phyloP scores from a whole-genome alignment of 2,797 vertebrate species.

The Anisognathus igniventris region DNA sequence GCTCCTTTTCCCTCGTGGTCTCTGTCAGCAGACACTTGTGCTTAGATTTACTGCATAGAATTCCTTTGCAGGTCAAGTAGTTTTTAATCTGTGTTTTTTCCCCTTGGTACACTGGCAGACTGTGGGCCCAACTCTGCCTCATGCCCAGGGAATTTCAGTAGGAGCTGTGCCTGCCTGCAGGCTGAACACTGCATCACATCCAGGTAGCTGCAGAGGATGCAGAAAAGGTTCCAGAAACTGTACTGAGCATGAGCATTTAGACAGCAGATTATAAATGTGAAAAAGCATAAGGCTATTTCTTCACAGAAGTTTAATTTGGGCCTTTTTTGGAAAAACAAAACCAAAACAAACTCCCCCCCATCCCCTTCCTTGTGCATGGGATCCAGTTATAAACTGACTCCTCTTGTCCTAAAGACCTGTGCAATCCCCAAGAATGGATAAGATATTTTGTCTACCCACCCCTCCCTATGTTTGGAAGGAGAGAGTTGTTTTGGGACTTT shows the following conservation, averaged over 20 bases:
- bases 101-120: neutral
- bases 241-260: neutral
- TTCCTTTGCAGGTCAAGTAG: neutral
- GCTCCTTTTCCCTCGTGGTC: neutral
- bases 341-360: neutral
- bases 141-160: neutral
- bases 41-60: neutral
- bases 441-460: neutral
- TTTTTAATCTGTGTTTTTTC: neutral
- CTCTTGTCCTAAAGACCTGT: neutral
- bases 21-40: neutral
- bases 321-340: neutral
- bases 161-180: neutral
- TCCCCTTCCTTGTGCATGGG: rapidly evolving
- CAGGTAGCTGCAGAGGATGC: neutral
- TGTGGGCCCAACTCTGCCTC: neutral
- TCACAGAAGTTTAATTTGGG: neutral
- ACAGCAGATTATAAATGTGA: neutral
- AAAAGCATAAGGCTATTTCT: neutral
- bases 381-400: neutral
- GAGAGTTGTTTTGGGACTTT: neutral
- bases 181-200: neutral
- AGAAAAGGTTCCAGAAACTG: neutral
- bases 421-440: neutral
- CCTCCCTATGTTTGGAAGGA: neutral